Evolutionary conservation across 2,888 invertebrate species (phyloP).

Genomic region (Anorthoa munda): DNA sequence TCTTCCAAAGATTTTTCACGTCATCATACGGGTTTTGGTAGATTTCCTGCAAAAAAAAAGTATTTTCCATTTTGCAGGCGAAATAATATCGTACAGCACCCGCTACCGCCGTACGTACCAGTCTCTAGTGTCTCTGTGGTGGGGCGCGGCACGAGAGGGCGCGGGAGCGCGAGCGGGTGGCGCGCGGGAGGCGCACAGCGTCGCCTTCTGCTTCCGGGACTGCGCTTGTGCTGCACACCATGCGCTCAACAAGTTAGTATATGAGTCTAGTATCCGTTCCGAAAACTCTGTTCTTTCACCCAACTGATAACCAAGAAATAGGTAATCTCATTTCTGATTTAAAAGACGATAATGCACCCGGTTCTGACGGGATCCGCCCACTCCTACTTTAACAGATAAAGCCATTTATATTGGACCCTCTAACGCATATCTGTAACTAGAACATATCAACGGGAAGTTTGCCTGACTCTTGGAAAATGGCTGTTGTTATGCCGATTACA

Average conservation of each 20-base stretch:
- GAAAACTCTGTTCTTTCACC: too few species aligned
- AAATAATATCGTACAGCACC: conserved; percentile 94
- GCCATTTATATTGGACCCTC: background rate
- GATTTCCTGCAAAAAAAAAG: too few species aligned
- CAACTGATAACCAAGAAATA: too few species aligned
- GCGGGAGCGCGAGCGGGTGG: conserved; percentile 91
- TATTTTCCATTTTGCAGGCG: conserved; percentile 78
- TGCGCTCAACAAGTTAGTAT: conserved; percentile 85
- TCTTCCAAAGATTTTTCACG: too few species aligned
- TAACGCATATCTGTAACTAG: background rate
- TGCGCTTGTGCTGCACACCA: conserved; percentile 95
- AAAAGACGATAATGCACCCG: conserved; percentile 4
- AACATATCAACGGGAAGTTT: conserved; percentile 10
- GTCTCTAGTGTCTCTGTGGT: conserved; percentile 94
- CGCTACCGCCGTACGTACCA: conserved; percentile 97
- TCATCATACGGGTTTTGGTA: too few species aligned
- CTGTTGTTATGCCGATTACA: background rate
- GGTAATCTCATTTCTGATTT: background rate
- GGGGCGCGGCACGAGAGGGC: conserved; percentile 89
- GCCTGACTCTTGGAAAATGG: background rate
- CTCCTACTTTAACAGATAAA: conserved; percentile 1
- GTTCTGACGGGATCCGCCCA: conserved; percentile 1
- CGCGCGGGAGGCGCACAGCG: conserved; percentile 94
- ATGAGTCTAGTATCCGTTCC: background rate
- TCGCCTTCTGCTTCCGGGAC: conserved; percentile 96